These are phyloP conservation scores for Onychostruthus taczanowskii DNA, from an alignment of 2,113 vertebrate species.

Conservation along the genomic window DNA sequence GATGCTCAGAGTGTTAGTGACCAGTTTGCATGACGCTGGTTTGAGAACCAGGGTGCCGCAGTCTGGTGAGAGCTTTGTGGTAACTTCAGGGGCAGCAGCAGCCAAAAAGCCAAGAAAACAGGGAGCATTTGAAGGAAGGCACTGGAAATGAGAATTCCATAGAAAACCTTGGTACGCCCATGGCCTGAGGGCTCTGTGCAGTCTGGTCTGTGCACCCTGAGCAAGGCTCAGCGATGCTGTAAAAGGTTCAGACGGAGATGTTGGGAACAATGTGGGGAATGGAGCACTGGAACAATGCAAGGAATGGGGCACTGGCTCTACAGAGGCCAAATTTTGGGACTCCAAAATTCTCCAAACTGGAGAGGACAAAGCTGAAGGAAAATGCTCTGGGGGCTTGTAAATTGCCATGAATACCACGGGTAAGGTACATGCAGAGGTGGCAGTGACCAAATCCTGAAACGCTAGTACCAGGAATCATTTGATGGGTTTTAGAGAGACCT, in stretches of 20 bases:
- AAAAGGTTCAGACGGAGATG: neutral
- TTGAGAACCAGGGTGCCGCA: neutral
- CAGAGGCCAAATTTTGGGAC: neutral
- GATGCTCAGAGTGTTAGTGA: neutral
- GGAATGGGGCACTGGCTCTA: rapidly evolving
- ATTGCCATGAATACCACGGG: rapidly evolving
- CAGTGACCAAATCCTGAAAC: neutral
- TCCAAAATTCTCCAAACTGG: neutral
- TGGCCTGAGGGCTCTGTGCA: neutral
- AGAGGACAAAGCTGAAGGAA: neutral
- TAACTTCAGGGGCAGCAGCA: rapidly evolving
- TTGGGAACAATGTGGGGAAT: rapidly evolving
- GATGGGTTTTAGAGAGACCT: neutral
- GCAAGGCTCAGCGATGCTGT: rapidly evolving
- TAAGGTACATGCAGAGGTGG: neutral
- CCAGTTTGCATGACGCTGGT: rapidly evolving
- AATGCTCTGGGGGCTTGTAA: neutral
- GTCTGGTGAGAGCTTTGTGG: rapidly evolving
- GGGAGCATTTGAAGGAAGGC: rapidly evolving
- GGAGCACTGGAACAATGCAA: rapidly evolving
- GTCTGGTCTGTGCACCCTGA: neutral
- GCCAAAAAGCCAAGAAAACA: neutral
- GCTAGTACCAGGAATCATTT: too few relatives aligned
- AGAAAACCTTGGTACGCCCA: neutral
- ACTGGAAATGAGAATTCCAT: neutral